Evolutionary conservation across 2,797 vertebrate species (phyloP).

Genomic region (Scarus forsteni): DNA sequence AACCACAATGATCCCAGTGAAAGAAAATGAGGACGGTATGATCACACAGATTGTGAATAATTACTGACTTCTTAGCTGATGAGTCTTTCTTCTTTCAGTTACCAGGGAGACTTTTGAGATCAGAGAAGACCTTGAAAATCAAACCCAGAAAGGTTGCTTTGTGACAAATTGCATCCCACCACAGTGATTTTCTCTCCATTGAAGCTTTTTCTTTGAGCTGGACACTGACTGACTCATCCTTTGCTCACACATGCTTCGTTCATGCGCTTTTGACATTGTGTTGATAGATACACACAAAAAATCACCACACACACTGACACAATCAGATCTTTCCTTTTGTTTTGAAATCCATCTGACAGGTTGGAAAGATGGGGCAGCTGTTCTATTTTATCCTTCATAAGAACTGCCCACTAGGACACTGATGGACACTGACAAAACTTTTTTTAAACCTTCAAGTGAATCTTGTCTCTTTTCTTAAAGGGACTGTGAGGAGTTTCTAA

Average conservation of each 20-base stretch:
- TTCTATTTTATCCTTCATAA: neutral
- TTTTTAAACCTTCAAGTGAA: too few species aligned
- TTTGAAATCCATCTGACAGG: conserved; percentile 22
- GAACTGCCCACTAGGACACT: neutral
- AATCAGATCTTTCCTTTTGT: conserved; percentile 7
- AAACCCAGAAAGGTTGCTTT: neutral
- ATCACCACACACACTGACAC: neutral
- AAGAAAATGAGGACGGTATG: neutral
- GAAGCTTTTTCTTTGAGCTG: conserved; percentile 22
- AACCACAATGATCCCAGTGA: neutral
- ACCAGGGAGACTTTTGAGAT: neutral
- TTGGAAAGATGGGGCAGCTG: conserved; percentile 6
- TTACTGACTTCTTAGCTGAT: conserved; percentile 9
- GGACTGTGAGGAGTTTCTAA: too few species aligned
- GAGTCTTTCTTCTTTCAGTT: neutral
- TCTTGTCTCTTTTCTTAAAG: too few species aligned
- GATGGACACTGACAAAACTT: neutral
- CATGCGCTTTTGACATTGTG: neutral
- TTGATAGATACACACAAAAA: neutral
- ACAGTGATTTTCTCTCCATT: conserved; percentile 13
- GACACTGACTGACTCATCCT: conserved; percentile 34
- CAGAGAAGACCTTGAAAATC: neutral
- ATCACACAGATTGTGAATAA: conserved; percentile 1
- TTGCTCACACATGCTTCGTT: conserved; percentile 5
- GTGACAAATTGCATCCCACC: conserved; percentile 8